Percentiles rank a stretch among this genome's conserved stretches.
Evolutionary conservation across 2,888 invertebrate species (phyloP).

Genomic region (Bembecia ichneumoniformis): DNA sequence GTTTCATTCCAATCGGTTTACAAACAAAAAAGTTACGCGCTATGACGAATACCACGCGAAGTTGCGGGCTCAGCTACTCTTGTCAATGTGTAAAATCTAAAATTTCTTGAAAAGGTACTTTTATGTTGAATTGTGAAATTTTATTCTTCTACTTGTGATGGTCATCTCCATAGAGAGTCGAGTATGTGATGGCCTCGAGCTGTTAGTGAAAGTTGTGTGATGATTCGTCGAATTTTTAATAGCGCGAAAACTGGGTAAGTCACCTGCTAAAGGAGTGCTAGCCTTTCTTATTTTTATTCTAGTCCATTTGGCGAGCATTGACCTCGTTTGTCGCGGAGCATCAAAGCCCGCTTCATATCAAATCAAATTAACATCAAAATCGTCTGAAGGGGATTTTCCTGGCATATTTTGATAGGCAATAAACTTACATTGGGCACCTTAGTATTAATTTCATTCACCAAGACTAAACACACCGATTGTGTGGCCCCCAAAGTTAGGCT

Average conservation of each 20-base stretch:
- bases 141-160: background rate
- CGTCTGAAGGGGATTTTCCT: too few relatives aligned
- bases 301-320: constrained; percentile 53
- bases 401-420: too few relatives aligned
- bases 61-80: too few relatives aligned
- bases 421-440: too few relatives aligned
- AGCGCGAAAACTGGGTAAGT: constrained; percentile 61
- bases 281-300: constrained; percentile 61
- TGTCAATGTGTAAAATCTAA: too few relatives aligned
- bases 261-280: constrained; percentile 52
- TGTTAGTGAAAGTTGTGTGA: constrained; percentile 65
- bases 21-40: too few relatives aligned
- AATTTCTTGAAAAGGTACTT: constrained; percentile 2
- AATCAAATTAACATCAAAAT: background rate
- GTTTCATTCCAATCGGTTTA: too few relatives aligned
- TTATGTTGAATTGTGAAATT: constrained; percentile 1
- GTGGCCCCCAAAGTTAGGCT: too few relatives aligned
- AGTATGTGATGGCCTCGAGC: constrained; percentile 19
- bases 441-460: too few relatives aligned
- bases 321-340: constrained; percentile 29
- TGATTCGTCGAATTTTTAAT: constrained; percentile 66
- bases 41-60: too few relatives aligned
- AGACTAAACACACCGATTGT: too few relatives aligned
- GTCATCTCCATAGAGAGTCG: constrained; percentile 5
- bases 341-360: background rate